Conservation (phyloP, 2,113 vertebrate genomes). For the Ammodytes marinus region DNA sequence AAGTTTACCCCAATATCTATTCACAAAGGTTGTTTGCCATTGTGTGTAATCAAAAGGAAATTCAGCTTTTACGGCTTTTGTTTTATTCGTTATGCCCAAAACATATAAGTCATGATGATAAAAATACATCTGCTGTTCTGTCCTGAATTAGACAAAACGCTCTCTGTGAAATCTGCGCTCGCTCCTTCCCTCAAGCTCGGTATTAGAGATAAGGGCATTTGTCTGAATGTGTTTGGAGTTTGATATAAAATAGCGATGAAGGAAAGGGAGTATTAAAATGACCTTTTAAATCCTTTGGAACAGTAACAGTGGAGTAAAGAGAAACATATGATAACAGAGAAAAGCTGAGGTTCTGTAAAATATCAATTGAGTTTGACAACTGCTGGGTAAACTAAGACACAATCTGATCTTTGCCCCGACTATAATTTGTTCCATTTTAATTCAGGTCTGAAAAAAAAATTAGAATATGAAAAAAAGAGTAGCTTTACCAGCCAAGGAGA, state of each 20-base stretch:
- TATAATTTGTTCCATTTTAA: constrained; percentile 77
- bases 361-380: constrained; percentile 64
- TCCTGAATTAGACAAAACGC: constrained; percentile 54
- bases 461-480: constrained; percentile 61
- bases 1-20: constrained; percentile 16
- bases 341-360: constrained; percentile 35
- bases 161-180: constrained; percentile 45
- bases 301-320: constrained; percentile 38
- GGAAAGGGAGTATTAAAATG: constrained; percentile 64
- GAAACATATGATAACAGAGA: constrained; percentile 35
- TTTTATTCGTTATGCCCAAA: constrained; percentile 33
- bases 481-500: constrained; percentile 56
- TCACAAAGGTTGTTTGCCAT: constrained; percentile 43
- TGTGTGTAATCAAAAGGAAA: constrained; percentile 36
- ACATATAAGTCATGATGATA: constrained; percentile 48
- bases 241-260: constrained; percentile 54
- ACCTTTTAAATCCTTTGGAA: constrained; percentile 71
- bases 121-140: constrained; percentile 44
- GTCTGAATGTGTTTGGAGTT: constrained; percentile 61
- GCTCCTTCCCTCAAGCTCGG: constrained; percentile 82
- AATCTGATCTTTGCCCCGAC: constrained; percentile 74
- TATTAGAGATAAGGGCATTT: constrained; percentile 81
- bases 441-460: constrained; percentile 63
- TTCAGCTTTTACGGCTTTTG: constrained; percentile 30
- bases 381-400: constrained; percentile 66